Evolutionary conservation across 2,113 vertebrate species (phyloP).

Genomic region (Elephas maximus): DNA sequence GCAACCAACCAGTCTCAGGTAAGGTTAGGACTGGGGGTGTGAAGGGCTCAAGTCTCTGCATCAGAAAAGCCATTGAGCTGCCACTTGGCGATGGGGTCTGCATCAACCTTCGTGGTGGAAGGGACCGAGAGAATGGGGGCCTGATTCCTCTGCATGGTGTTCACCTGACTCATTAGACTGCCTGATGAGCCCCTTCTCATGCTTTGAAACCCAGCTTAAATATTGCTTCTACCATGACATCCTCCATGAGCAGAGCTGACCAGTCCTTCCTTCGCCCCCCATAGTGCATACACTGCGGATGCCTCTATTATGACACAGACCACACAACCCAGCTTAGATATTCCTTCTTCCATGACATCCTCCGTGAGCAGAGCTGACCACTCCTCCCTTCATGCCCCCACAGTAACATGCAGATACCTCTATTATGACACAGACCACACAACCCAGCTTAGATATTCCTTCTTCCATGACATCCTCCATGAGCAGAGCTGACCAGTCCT

Average conservation of each 20-base stretch:
- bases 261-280: neutral
- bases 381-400: no score
- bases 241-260: neutral
- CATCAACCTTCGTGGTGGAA: neutral
- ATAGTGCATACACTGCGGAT: neutral
- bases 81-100: neutral
- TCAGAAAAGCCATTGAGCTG: accelerated
- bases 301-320: neutral
- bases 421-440: neutral
- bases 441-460: neutral
- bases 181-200: neutral
- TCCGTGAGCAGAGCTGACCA: neutral
- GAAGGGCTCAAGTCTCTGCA: neutral
- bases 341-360: neutral
- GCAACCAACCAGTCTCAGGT: neutral
- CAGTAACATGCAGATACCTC: neutral
- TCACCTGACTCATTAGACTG: neutral
- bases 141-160: no score
- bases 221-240: neutral
- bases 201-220: neutral
- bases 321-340: neutral
- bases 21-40: neutral
- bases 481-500: neutral
- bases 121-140: neutral
- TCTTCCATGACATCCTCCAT: neutral